Conservation (phyloP, 2,113 vertebrate genomes). For the Crotalus tigris region DNA sequence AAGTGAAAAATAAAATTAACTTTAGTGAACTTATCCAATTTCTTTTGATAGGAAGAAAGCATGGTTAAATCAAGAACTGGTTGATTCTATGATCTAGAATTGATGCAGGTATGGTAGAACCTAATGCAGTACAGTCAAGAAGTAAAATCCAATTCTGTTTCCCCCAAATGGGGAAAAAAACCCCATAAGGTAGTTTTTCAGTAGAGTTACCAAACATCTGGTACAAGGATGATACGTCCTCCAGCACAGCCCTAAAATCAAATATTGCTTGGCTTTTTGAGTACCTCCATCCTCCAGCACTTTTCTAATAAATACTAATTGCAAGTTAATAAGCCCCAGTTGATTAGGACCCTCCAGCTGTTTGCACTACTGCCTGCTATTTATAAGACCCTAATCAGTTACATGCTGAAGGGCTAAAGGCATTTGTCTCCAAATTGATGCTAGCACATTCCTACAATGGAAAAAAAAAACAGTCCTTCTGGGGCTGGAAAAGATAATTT, state of each 20-base stretch:
- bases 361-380: neutral
- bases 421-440: neutral
- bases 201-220: neutral
- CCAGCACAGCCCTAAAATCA: neutral
- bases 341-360: neutral
- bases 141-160: neutral
- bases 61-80: neutral
- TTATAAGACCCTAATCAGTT: neutral
- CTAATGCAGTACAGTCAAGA: neutral
- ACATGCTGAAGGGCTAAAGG: neutral
- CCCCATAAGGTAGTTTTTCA: neutral
- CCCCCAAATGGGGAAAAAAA: neutral
- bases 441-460: neutral
- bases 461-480: neutral
- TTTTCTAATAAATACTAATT: neutral
- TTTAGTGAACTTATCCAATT: neutral
- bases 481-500: neutral
- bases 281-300: neutral
- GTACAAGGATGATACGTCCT: neutral
- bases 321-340: neutral
- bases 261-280: neutral
- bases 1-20: neutral
- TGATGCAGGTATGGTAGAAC: neutral
- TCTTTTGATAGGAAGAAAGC: neutral
- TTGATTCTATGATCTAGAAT: neutral